These are phyloP conservation scores for Brachypterus glaber DNA, from an alignment of 2,888 invertebrate species.

Conservation along the genomic window DNA sequence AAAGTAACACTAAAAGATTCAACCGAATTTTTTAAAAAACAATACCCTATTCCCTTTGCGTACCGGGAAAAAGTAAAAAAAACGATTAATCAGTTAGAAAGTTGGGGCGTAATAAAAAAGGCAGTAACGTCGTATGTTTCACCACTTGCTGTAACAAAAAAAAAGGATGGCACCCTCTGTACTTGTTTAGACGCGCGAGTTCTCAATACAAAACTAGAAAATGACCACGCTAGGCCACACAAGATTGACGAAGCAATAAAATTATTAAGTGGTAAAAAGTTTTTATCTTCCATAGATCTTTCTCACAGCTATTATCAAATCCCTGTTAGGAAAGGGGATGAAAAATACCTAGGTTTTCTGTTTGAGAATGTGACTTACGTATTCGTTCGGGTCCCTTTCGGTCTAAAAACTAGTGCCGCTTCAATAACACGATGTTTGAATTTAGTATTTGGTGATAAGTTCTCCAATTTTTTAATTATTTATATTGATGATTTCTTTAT, in stretches of 20 bases:
- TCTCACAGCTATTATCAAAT: constrained; percentile 25
- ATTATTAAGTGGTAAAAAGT: constrained; percentile 14
- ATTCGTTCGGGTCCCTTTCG: constrained; percentile 18
- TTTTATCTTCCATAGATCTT: constrained; percentile 20
- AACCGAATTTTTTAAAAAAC: constrained; percentile 9
- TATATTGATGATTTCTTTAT: constrained; percentile 20
- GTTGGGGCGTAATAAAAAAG: constrained; percentile 9
- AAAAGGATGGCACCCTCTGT: constrained; percentile 9
- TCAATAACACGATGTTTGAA: constrained; percentile 16
- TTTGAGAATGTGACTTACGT: constrained; percentile 17
- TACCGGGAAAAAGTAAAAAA: constrained; percentile 7
- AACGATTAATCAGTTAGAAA: constrained; percentile 5
- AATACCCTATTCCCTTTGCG: constrained; percentile 8
- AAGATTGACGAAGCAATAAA: constrained; percentile 17
- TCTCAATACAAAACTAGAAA: constrained; percentile 11
- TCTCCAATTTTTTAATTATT: constrained; percentile 11
- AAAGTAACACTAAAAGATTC: constrained; percentile 4
- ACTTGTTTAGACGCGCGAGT: constrained; percentile 10
- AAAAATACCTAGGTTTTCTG: constrained; percentile 22
- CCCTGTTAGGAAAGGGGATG: constrained; percentile 14
- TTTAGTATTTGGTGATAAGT: constrained; percentile 14
- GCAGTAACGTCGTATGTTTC: constrained; percentile 5
- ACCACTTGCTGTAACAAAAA: too few species aligned
- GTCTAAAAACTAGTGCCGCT: constrained; percentile 14
- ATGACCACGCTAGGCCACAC: constrained; percentile 13